These are phyloP conservation scores for Theretra japonica DNA, from an alignment of 2,888 invertebrate genomes.

Conservation along the genomic window DNA sequence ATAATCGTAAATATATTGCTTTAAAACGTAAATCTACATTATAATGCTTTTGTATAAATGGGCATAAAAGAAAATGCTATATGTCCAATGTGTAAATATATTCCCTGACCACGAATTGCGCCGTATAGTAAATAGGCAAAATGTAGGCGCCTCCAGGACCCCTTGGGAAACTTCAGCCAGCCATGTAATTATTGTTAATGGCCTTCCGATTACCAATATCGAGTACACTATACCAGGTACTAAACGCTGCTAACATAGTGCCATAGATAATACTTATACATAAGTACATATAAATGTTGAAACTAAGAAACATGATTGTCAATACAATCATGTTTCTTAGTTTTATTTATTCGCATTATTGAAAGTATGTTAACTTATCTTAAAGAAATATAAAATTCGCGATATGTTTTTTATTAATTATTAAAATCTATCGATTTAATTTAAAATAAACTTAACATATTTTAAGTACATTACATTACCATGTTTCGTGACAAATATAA, in stretches of 20 bases:
- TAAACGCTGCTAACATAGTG: not conserved
- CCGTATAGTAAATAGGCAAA: slow-evolving; percentile 14
- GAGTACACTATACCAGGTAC: not conserved
- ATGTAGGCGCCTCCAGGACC: slow-evolving; percentile 22
- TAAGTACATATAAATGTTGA: too few species aligned
- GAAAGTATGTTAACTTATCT: too few species aligned
- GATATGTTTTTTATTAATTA: too few species aligned
- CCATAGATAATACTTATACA: not conserved
- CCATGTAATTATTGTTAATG: slow-evolving; percentile 34
- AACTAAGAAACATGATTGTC: too few species aligned
- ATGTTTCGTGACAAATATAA: too few species aligned
- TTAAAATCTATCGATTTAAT: too few species aligned
- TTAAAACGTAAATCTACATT: too few species aligned
- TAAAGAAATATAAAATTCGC: too few species aligned
- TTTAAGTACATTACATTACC: too few species aligned
- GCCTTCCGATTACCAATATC: slow-evolving; percentile 28
- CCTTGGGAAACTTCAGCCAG: slow-evolving; percentile 28
- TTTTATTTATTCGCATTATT: too few species aligned
- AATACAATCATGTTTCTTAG: too few species aligned
- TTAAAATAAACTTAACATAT: too few species aligned
- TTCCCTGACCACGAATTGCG: not conserved
- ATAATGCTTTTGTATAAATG: not conserved
- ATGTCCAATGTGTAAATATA: not conserved
- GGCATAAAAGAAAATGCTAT: not conserved
- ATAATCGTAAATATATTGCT: not conserved